Conservation (phyloP, 2,113 vertebrate genomes). For the Carassius carassius region DNA sequence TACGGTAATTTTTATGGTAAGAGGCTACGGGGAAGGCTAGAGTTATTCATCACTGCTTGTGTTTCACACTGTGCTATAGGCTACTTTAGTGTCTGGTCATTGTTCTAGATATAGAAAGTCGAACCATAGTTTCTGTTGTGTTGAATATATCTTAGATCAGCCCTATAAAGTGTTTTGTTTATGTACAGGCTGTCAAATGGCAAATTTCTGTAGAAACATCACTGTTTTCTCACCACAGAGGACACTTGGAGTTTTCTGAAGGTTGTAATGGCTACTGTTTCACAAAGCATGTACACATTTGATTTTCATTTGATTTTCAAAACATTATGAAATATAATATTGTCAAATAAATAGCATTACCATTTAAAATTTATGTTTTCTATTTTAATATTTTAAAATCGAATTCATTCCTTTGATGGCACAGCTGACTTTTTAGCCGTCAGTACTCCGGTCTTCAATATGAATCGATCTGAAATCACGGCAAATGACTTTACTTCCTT, state of each 20-base stretch:
- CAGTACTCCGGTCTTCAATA: no score
- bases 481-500: background rate
- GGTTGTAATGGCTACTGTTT: background rate
- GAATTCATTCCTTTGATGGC: no score
- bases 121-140: background rate
- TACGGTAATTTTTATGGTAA: constrained; percentile 44
- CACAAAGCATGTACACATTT: background rate
- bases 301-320: no score
- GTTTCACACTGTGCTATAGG: constrained; percentile 44
- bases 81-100: constrained; percentile 15
- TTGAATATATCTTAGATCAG: background rate
- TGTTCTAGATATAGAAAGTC: background rate
- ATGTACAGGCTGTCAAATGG: background rate
- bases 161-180: background rate
- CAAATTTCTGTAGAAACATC: background rate
- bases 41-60: constrained; percentile 60
- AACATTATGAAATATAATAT: no score
- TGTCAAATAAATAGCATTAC: no score
- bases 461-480: no score
- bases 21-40: constrained; percentile 44
- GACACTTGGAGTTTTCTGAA: background rate
- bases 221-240: background rate
- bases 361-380: no score
- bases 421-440: no score
- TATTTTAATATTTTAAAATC: no score